phyloP scores from a whole-genome alignment of 2,797 vertebrate genomes.

The Urophycis tenuis region DNA sequence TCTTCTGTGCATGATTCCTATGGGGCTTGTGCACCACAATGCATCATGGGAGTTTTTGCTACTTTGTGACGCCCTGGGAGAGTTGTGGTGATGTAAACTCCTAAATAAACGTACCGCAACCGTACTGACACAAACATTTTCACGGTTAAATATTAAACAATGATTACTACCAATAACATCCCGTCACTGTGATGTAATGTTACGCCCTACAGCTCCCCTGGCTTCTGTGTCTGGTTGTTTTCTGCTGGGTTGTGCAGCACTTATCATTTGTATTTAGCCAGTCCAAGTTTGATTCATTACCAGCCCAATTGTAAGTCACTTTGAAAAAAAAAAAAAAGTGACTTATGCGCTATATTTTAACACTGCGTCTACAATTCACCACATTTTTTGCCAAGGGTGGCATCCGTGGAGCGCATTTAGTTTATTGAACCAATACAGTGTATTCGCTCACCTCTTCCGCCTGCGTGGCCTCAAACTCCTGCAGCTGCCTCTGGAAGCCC shows the following conservation, averaged over 20 bases:
- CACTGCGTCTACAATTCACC: not conserved
- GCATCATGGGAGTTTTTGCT: too few species aligned
- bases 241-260: not conserved
- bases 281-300: not conserved
- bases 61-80: too few species aligned
- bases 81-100: too few species aligned
- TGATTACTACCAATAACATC: too few species aligned
- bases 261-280: not conserved
- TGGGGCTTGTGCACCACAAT: too few species aligned
- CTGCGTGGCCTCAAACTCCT: constrained; percentile 82
- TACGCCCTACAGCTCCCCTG: not conserved
- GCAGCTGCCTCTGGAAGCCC: constrained; percentile 90
- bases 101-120: too few species aligned
- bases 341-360: too few species aligned
- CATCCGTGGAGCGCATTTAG: not conserved
- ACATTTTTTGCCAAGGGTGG: not conserved
- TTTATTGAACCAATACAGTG: not conserved
- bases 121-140: too few species aligned
- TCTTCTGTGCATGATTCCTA: not conserved
- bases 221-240: not conserved
- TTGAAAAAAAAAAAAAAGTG: too few species aligned
- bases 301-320: not conserved
- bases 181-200: not conserved
- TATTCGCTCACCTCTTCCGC: constrained; percentile 72
- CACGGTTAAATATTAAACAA: too few species aligned